A percentile compares a stretch with the other conserved stretches of the same genome.
phyloP scores from a whole-genome alignment of 2,888 invertebrate genomes.

The Pristionchus fissidentatus region DNA sequence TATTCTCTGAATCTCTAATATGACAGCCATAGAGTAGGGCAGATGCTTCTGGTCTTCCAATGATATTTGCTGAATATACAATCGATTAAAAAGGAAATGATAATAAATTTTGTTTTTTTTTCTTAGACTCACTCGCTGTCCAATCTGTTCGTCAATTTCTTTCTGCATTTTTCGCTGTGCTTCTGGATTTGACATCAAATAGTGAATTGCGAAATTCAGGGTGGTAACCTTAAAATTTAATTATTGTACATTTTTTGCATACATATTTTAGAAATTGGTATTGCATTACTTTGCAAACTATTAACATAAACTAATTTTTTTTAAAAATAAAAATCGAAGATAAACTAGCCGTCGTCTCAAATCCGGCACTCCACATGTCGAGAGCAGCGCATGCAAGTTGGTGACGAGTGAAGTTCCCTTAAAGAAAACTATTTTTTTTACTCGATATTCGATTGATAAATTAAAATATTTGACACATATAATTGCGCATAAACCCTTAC shows the following conservation, averaged over 20 bases:
- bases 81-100: not conserved
- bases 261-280: no score
- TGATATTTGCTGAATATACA: slow-evolving; percentile 1
- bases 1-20: slow-evolving; percentile 25
- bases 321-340: no score
- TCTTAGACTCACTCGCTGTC: slow-evolving; percentile 19
- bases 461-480: no score
- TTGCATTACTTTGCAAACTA: no score
- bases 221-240: slow-evolving; percentile 6
- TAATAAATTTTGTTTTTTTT: no score
- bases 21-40: slow-evolving; percentile 17
- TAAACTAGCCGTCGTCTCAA: not conserved
- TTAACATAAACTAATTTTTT: no score
- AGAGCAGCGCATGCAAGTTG: not conserved
- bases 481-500: not conserved
- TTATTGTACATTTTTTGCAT: no score
- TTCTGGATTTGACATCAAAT: slow-evolving; percentile 9
- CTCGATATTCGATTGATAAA: no score
- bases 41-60: slow-evolving; percentile 23
- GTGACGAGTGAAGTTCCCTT: not conserved
- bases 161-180: slow-evolving; percentile 35
- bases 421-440: no score
- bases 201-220: slow-evolving; percentile 3
- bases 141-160: slow-evolving; percentile 38
- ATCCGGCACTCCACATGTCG: slow-evolving; percentile 17